These are phyloP conservation scores for Penaeus indicus DNA, from an alignment of 1,140 invertebrate genomes.

Conservation along the genomic window DNA sequence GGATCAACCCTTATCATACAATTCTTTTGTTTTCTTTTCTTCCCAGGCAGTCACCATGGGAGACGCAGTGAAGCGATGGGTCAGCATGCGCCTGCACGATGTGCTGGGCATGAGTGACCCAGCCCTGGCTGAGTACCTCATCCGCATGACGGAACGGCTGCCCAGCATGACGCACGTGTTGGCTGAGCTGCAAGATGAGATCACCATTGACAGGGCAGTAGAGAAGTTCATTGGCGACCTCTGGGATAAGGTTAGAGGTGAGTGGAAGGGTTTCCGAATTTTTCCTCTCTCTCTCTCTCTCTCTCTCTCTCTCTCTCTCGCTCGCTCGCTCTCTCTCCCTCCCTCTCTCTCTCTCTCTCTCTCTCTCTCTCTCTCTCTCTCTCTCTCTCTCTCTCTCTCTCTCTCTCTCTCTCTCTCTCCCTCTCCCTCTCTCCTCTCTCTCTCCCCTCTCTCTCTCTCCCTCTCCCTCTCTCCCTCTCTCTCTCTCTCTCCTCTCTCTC, in stretches of 20 bases:
- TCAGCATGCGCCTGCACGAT: conserved; percentile 74
- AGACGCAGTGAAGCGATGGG: conserved; percentile 69
- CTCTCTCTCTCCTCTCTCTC: too few species aligned
- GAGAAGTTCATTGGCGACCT: conserved; percentile 64
- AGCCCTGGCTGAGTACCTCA: conserved; percentile 73
- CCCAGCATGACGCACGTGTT: conserved; percentile 70
- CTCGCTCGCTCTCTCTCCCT: background rate
- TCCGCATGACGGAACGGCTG: conserved; percentile 72
- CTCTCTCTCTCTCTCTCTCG: background rate
- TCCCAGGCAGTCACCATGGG: conserved; percentile 34
- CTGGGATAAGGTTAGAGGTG: conserved; percentile 50
- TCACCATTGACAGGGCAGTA: conserved; percentile 70
- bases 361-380: too few species aligned
- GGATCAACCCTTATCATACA: background rate
- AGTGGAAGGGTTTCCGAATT: background rate
- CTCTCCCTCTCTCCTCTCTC: too few species aligned
- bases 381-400: too few species aligned
- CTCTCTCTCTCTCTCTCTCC: too few species aligned
- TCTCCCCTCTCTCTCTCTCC: too few species aligned
- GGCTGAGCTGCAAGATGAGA: conserved; percentile 71
- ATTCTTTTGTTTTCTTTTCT: background rate
- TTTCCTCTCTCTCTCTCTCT: background rate
- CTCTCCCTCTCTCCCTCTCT: too few species aligned
- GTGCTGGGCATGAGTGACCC: conserved; percentile 75
- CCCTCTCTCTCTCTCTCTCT: too few species aligned